Evolutionary conservation across 2,888 invertebrate genomes (phyloP), one percentile per base, ranked within the genome.

Genomic region (Gasteruption jaculator): DNA sequence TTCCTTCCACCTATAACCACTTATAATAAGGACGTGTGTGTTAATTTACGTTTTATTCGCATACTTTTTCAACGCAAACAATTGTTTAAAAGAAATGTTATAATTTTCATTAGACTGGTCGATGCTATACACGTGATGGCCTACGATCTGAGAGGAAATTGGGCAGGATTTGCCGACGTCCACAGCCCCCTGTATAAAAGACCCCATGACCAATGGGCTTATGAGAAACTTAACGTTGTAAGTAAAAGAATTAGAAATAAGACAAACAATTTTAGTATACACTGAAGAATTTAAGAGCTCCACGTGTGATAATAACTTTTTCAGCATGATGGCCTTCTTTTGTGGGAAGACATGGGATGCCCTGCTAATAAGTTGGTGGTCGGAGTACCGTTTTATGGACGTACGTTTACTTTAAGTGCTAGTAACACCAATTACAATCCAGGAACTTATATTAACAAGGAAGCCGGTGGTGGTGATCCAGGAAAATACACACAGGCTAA

Each of bases 301-400:
- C n/a, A n/a, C n/a, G n/a, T n/a, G n/a, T n/a, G n/a, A n/a, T n/a
- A n/a, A n/a, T n/a, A n/a, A n/a, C n/a, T 46, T 42, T 71, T 72
- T 43, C 58, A 91, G 91, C 86, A 91, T 58, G 92, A 92, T 59
- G 92, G 92, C 19, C 76, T 91, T 11, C 78, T 82, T 44, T 73
- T 92, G 12, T 93, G 92, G 92, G 91, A 89, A 53, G 85, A 89
- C 55, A 86, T 85, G 73, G 92, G 92, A 2, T 91, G 92, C 53
- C 85, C 89, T 0, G 81, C 86, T 2, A 85, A 90, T 67, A 91
- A 91, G 70, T 73, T 92, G 25, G 83, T 92, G 1, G 89, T 92
- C 2, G 92, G 92, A 11, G 80, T 91, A 37, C 91, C 92, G 0
- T 90, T 91, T 73, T 92, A 92, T 66, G 92, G 91, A 0, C 80